Base-by-base conservation (phyloP, 2,113 vertebrate species). In the Connochaetes taurinus region DNA sequence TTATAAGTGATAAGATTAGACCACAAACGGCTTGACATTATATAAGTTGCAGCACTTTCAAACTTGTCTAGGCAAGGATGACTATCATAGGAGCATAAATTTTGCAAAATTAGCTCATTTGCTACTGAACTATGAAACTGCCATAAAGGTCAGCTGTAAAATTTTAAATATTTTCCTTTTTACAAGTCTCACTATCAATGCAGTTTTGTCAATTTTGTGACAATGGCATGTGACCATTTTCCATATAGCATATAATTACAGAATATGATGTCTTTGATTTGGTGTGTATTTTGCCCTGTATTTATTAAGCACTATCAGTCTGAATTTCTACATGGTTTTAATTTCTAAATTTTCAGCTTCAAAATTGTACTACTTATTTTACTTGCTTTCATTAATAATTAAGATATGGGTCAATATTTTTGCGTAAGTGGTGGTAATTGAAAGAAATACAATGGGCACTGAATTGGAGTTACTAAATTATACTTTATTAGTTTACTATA, bases 91-190 rank as follows among this genome's bases (percentile, higher is more conserved):
- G 62, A 94, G 6, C 53, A 87, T 87, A 90, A 91, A 94, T 94
- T 95, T 95, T 87, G 19, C 31, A 96, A 96, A 97, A 94, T 92
- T 82, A 92, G 45, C 45, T 96, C 87, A 87, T 87, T 93, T 94
- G 17, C 80, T 96, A 90, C 52, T 62, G 45, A 52, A 27, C 67
- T 87, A 52, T 67, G n/a, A 92, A 78, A 53, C 27, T 90, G 1
- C 45, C 43, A 67, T 62, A 96, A 97, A 98, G 62, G 62, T 94
- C 87, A 97, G 40, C 74, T 80, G 81, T 80, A 87, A 91, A 90
- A 71, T 36, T 81, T 43, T 64, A 52, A 90, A 60, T 82, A 78
- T 71, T 91, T 95, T 87, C 15, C 25, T 85, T 47, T 90, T 96
- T 93, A 62, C 36, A 86, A 93, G 33, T 94, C 87, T 81, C 4